These are phyloP conservation scores for Lutraria rhynchaena DNA, from an alignment of 1,140 invertebrate genomes.

Conservation along the genomic window DNA sequence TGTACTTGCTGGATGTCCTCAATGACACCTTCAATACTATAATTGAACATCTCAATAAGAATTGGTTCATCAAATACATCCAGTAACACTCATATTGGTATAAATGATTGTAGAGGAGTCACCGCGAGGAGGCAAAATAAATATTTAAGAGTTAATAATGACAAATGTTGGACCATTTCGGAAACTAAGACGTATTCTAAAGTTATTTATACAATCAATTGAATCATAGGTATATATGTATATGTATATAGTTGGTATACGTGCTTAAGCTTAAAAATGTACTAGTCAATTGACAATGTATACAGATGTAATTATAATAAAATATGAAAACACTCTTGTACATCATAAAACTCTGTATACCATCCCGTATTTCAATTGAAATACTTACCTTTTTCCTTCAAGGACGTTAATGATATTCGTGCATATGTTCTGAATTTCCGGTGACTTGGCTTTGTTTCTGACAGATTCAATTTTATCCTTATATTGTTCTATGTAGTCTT, in stretches of 20 bases:
- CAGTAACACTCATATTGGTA: background rate
- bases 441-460: background rate
- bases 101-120: background rate
- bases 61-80: conserved; percentile 4
- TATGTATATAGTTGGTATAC: too few species aligned
- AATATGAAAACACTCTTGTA: too few species aligned
- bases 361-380: too few species aligned
- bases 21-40: conserved; percentile 5
- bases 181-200: background rate
- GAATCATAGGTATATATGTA: background rate
- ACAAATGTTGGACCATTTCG: background rate
- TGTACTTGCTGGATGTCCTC: background rate
- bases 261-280: too few species aligned
- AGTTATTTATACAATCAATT: background rate
- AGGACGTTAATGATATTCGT: background rate
- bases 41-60: background rate
- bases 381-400: conserved; percentile 23
- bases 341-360: too few species aligned
- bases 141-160: background rate
- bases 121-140: background rate
- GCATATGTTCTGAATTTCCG: conserved; percentile 3
- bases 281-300: too few species aligned
- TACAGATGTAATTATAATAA: too few species aligned
- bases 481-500: conserved; percentile 9
- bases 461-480: background rate